Base-by-base conservation (phyloP, 2,888 invertebrate species). In the Dione juno region DNA sequence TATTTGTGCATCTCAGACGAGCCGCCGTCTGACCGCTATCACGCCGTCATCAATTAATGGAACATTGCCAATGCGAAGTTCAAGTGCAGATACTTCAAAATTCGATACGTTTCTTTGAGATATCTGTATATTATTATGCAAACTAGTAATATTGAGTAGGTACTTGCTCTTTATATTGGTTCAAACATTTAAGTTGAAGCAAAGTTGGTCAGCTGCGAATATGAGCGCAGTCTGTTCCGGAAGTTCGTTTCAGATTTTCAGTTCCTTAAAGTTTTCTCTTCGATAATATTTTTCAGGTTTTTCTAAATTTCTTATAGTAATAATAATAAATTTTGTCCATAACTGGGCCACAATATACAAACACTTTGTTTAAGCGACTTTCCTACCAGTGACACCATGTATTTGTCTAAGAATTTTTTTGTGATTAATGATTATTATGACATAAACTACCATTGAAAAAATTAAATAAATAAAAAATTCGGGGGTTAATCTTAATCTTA, bases 1-100 rank as follows among this genome's bases (percentile, higher is more conserved):
- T 50, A 64, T 52, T 35, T 45, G 16, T 35, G 13, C 52, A 52
- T 21, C n/a, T 14, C 7, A 52, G 21, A 14, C 14, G 48, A 69
- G 45, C 54, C 21, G 54, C 37, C 40, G 48, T 63, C 14, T 48
- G 67, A 70, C 54, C 40, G 41, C 41, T 63, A 63, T 67, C 53
- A 41, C 61, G 16, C 50, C 7, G 11, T 41, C 16, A 19, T 54
- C 48, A 64, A 40, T 64, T 16, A 67, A 70, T 73, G 72, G 72
- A 73, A 50, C 21, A 50, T 65, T 73, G 72, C 72, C 72, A 73
- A 65, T 48, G 45, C 48, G 53, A 59, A 67, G 70, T 64, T 73
- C 72, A 70, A 73, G 72, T 66, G 72, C 72, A 70, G 59, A 45
- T 59, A 48, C 35, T 45, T 54, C 21, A 53, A 35, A 45, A 54